phyloP scores from a whole-genome alignment of 2,888 invertebrate species.

The Limnephilus marmoratus region DNA sequence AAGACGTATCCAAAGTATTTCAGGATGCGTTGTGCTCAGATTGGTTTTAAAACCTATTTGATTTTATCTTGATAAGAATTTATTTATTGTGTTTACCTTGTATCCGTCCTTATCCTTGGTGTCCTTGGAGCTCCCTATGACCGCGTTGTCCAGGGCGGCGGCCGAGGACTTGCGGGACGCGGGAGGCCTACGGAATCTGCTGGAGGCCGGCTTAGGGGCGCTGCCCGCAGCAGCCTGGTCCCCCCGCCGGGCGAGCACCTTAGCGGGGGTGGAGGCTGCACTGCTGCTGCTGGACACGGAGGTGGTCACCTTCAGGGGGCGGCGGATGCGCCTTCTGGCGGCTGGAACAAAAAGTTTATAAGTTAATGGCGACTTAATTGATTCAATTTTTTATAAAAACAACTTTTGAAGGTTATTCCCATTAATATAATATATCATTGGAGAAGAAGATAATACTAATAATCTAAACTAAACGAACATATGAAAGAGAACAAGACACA shows the following conservation, averaged over 20 bases:
- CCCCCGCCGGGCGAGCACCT: constrained; percentile 62
- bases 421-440: no score
- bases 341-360: constrained; percentile 72
- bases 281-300: constrained; percentile 72
- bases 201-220: constrained; percentile 82
- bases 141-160: constrained; percentile 77
- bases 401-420: no score
- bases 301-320: constrained; percentile 80
- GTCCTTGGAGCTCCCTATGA: constrained; percentile 75
- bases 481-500: no score
- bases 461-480: no score
- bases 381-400: no score
- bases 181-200: constrained; percentile 81
- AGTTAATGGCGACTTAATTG: background rate
- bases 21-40: no score
- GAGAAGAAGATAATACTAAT: no score
- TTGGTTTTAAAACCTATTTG: no score
- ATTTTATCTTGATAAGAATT: no score
- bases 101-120: constrained; percentile 85
- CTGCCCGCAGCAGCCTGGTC: constrained; percentile 77
- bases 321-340: constrained; percentile 82
- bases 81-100: constrained; percentile 74
- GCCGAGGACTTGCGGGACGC: constrained; percentile 78
- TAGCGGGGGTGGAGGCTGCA: background rate
- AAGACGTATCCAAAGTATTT: no score